These are phyloP conservation scores for Slavum lentiscoides DNA, from an alignment of 2,888 invertebrate genomes.

Conservation along the genomic window DNA sequence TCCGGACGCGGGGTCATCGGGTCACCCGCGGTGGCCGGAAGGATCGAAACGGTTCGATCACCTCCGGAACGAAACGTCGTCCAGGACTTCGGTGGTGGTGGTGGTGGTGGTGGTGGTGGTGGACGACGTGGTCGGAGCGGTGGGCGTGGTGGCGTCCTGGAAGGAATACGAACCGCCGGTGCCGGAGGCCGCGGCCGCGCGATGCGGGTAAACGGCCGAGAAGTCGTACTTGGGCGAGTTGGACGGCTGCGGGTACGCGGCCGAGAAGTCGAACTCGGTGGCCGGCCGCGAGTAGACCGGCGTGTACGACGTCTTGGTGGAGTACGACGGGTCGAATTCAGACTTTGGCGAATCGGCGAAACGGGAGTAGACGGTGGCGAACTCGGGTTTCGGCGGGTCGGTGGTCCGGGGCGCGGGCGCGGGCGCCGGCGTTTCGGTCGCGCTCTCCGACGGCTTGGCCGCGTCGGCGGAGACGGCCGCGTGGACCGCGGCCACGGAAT, in stretches of 20 bases:
- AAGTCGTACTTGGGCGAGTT: background rate
- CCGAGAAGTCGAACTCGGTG: background rate
- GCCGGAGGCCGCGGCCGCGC: background rate
- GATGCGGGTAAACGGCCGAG: background rate
- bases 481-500: conserved; percentile 13
- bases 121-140: background rate
- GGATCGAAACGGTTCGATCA: background rate
- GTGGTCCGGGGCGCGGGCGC: background rate
- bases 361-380: background rate
- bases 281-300: background rate
- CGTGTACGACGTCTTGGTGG: background rate
- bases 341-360: background rate
- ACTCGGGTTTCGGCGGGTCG: background rate
- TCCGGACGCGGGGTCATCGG: too few relatives aligned
- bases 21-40: too few relatives aligned
- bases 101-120: background rate
- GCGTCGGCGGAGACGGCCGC: conserved; percentile 11
- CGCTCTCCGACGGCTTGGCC: background rate
- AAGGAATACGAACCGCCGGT: too few relatives aligned
- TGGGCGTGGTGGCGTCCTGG: background rate
- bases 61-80: conserved; percentile 24
- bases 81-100: background rate
- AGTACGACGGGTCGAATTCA: background rate
- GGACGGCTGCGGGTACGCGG: background rate
- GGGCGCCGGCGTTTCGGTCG: background rate